Evolutionary conservation across 1,140 invertebrate species (phyloP), one percentile per base, ranked within the genome.

Genomic region (Trichonephila clavata): DNA sequence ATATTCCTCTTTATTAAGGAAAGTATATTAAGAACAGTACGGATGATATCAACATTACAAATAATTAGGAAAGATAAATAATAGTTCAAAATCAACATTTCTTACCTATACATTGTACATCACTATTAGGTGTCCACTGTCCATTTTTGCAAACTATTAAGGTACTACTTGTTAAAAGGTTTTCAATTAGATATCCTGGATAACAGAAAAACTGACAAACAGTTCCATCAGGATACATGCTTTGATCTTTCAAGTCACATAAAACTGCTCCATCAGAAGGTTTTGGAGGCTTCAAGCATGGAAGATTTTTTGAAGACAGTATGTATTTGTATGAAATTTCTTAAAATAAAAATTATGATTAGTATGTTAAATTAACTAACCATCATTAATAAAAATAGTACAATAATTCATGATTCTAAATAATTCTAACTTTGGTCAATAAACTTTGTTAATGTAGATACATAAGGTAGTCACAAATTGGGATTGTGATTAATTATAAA

Each of bases 141-240:
- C 92, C 71, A 81, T 93, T 89, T 88, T 93, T 81, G n/a, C 92
- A 93, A 24, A 93, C 71, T 43, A 88, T 61, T 18, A 93, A 65
- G 24, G 57, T 8, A 57, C 50, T 80, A 24, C 13, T 43, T 13
- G 84, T 81, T 7, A n/a, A 65, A 8, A 88, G n/a, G 7, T 81
- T 84, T 32, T 87, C 86, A 24, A 93, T 93, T 0, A 81, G 27
- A 61, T 81, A 93, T 39, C 92, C 92, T 21, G 92, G 92, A 63
- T 88, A 93, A 32, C 92, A 93, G 61, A 93, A 93, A 81, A 81
- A 93, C 32, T 93, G 92, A 43, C 92, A 93, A 7, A 93, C 71
- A 63, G 57, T 93, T 3, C 86, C 86, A 89, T 93, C 86, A 1
- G 86, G 86, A 43, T 93, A 88, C 18, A 83, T 50, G 14, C 32